These are phyloP conservation scores for Pempheris klunzingeri DNA, from an alignment of 2,797 vertebrate species.

Conservation along the genomic window DNA sequence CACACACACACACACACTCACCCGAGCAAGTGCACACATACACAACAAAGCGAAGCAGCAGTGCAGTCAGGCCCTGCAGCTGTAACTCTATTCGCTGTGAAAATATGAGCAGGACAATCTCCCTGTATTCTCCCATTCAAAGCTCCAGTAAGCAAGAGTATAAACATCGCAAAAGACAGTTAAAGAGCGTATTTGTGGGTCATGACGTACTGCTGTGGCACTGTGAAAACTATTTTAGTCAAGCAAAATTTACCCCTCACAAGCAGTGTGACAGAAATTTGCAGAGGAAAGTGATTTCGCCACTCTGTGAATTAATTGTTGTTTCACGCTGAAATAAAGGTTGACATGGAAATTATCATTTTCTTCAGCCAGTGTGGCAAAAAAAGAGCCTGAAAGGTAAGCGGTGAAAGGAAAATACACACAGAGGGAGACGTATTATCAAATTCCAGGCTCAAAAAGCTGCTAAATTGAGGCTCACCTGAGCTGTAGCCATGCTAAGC, in stretches of 20 bases:
- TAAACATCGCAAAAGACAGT: slow-evolving; percentile 32
- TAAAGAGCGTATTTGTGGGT: slow-evolving; percentile 33
- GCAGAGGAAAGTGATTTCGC: slow-evolving; percentile 22
- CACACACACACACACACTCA: slow-evolving; percentile 15
- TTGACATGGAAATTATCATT: slow-evolving; percentile 50
- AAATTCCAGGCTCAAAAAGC: slow-evolving; percentile 60
- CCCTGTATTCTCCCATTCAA: slow-evolving; percentile 53
- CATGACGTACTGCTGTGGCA: slow-evolving; percentile 9
- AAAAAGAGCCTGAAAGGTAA: slow-evolving; percentile 19
- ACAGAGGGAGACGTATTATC: slow-evolving; percentile 52
- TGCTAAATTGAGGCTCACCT: slow-evolving; percentile 73
- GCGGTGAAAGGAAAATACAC: slow-evolving; percentile 10
- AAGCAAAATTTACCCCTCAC: slow-evolving; percentile 14
- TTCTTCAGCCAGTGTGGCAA: slow-evolving; percentile 30
- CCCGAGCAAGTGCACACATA: slow-evolving; percentile 17
- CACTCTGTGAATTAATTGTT: slow-evolving; percentile 26
- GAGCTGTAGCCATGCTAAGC: slow-evolving; percentile 56
- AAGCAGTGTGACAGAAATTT: background rate
- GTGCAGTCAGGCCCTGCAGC: slow-evolving; percentile 62
- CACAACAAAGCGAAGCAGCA: slow-evolving; percentile 56
- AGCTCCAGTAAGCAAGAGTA: slow-evolving; percentile 35
- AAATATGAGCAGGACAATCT: slow-evolving; percentile 58
- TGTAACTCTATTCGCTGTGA: slow-evolving; percentile 65
- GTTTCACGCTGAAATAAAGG: slow-evolving; percentile 41
- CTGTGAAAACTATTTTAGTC: slow-evolving; percentile 42